phyloP scores from a whole-genome alignment of 2,888 invertebrate species.

The Leptinotarsa haldemani region DNA sequence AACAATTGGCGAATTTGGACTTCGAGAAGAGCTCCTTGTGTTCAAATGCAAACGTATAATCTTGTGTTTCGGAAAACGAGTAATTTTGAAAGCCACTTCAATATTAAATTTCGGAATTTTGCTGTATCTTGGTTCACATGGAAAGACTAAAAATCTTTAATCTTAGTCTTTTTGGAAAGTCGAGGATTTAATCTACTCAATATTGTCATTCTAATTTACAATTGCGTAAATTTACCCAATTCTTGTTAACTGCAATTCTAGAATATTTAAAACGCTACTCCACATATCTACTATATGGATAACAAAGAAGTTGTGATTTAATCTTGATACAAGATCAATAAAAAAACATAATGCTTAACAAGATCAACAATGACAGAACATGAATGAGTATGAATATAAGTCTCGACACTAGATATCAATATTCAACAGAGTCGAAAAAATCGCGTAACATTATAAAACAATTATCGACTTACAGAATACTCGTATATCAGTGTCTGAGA shows the following conservation, averaged over 20 bases:
- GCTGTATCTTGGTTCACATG: too few relatives aligned
- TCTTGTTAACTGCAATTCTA: background rate
- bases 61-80: too few relatives aligned
- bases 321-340: background rate
- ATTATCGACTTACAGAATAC: background rate
- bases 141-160: too few relatives aligned
- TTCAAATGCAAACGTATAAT: too few relatives aligned
- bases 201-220: too few relatives aligned
- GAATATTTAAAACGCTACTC: background rate
- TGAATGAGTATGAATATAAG: background rate
- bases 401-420: background rate
- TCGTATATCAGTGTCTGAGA: background rate
- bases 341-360: background rate
- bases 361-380: background rate
- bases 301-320: background rate
- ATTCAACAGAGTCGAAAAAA: background rate
- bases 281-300: background rate
- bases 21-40: too few relatives aligned
- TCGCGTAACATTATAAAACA: conserved; percentile 6
- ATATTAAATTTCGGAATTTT: too few relatives aligned
- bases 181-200: too few relatives aligned
- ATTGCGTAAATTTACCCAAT: too few relatives aligned
- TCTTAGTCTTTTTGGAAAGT: too few relatives aligned
- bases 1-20: too few relatives aligned
- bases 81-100: too few relatives aligned